Evolutionary conservation across 1,140 invertebrate genomes (phyloP).

Genomic region (Euschistus heros): DNA sequence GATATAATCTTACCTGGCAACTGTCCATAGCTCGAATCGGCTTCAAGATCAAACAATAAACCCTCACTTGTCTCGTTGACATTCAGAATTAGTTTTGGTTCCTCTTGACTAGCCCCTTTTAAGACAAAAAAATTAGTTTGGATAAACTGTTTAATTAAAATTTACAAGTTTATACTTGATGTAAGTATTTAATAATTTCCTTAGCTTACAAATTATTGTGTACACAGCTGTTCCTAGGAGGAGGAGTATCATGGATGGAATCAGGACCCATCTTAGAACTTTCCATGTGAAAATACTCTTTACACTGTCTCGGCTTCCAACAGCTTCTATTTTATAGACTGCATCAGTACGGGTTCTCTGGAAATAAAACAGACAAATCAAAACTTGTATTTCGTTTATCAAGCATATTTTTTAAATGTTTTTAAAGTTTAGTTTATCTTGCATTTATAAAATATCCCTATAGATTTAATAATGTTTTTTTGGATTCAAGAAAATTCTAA

Average conservation of each 20-base stretch:
- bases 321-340: constrained; percentile 24
- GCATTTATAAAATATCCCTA: no score
- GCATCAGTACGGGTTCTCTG: constrained; percentile 19
- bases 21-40: not conserved
- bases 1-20: not conserved
- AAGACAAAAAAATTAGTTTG: not conserved
- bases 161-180: not conserved
- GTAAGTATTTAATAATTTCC: no score
- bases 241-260: constrained; percentile 25
- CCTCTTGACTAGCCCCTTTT: constrained; percentile 6
- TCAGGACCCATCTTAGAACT: constrained; percentile 24
- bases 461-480: no score
- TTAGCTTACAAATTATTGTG: constrained; percentile 24
- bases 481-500: no score
- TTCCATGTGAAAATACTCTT: constrained; percentile 25
- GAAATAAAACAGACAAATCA: constrained; percentile 8
- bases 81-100: constrained; percentile 15
- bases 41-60: not conserved
- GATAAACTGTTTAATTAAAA: not conserved
- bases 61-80: not conserved
- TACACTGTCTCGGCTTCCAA: not conserved
- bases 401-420: no score
- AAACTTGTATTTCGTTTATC: no score
- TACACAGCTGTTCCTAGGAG: constrained; percentile 22
- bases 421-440: no score